These are phyloP conservation scores for Mesitornis unicolor DNA, from an alignment of 2,113 vertebrate species.

Conservation along the genomic window DNA sequence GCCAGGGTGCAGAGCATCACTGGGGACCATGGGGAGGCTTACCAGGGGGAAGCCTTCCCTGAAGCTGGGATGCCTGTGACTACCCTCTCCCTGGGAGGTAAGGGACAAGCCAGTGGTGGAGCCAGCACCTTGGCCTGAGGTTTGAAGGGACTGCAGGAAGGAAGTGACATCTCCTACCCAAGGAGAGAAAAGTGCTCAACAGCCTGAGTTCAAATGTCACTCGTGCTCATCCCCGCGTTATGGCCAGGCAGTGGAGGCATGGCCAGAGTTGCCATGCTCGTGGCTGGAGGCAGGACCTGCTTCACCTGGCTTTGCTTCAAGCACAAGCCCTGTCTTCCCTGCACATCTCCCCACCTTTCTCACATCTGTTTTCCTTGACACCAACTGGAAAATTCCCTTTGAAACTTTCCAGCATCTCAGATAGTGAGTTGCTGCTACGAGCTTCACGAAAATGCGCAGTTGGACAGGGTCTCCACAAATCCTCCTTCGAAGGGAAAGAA, in stretches of 20 bases:
- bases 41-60: background rate
- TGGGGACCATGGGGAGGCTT: background rate
- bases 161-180: background rate
- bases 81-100: background rate
- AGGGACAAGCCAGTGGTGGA: rapidly evolving
- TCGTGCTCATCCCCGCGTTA: background rate
- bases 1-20: background rate
- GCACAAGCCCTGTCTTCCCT: background rate
- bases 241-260: background rate
- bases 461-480: background rate
- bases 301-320: background rate
- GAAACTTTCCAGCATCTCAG: background rate
- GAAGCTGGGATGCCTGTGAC: background rate
- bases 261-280: background rate
- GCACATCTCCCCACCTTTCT: background rate
- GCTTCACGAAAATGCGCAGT: background rate
- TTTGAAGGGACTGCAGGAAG: background rate
- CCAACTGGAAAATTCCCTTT: background rate
- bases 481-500: background rate
- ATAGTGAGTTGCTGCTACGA: background rate
- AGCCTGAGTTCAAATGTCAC: background rate
- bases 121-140: rapidly evolving
- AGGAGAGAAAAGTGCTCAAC: background rate
- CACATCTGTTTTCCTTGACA: background rate
- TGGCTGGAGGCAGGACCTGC: background rate